Conservation (phyloP, 2,888 invertebrate species). For the Scrobipalpa atriplicella region DNA sequence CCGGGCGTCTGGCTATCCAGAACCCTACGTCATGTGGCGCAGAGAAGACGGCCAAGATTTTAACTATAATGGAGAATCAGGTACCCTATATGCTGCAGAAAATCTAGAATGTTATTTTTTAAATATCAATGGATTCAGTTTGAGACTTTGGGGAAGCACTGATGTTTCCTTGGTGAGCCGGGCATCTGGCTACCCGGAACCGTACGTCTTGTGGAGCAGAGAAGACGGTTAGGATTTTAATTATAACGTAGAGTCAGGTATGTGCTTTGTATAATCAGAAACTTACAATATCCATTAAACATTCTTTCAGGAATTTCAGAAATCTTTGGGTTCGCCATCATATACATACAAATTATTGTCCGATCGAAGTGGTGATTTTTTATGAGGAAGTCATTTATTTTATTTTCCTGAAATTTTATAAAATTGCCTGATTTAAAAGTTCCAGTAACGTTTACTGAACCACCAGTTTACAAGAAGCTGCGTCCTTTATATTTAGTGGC, state of each 20-base stretch:
- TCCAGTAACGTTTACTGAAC: too few relatives aligned
- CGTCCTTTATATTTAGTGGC: too few relatives aligned
- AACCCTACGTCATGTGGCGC: conserved; percentile 96
- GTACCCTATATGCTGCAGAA: too few relatives aligned
- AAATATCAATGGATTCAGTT: too few relatives aligned
- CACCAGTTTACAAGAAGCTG: too few relatives aligned
- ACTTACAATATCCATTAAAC: too few relatives aligned
- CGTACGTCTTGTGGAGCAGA: conserved; percentile 95
- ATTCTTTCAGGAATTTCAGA: too few relatives aligned
- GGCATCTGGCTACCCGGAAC: conserved; percentile 94
- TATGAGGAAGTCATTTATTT: conserved; percentile 45
- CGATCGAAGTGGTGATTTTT: conserved; percentile 93
- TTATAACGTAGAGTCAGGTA: conserved; percentile 94
- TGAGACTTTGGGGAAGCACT: conserved; percentile 94
- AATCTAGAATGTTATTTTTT: not conserved
- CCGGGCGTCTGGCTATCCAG: conserved; percentile 94
- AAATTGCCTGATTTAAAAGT: too few relatives aligned
- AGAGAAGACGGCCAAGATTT: conserved; percentile 95
- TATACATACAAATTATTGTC: not conserved
- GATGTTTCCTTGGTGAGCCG: conserved; percentile 95
- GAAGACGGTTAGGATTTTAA: conserved; percentile 95
- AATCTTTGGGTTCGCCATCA: too few relatives aligned
- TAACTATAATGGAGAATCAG: conserved; percentile 93
- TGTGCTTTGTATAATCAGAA: too few relatives aligned
- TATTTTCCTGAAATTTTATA: too few relatives aligned